Evolutionary conservation across 2,113 vertebrate species (phyloP).

Genomic region (Nycticebus coucang): DNA sequence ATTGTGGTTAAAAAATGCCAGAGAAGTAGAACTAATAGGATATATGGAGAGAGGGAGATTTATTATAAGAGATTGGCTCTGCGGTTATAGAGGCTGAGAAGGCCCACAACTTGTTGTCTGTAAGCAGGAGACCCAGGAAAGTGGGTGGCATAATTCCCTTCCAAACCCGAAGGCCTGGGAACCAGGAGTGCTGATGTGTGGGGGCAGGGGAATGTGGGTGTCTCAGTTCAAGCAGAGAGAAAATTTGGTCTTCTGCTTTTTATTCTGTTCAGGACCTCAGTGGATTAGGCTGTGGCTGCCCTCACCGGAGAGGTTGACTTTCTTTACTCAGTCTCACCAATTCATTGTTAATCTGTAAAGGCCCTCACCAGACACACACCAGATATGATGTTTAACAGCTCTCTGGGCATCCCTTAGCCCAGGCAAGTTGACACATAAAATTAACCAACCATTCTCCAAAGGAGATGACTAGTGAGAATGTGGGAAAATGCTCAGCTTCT

Average conservation of each 20-base stretch:
- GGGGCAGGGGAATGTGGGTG: no score
- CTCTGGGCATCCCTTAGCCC: background rate
- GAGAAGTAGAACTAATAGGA: background rate
- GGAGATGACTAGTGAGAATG: background rate
- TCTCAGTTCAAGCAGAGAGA: background rate
- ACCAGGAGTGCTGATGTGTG: background rate
- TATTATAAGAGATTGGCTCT: background rate
- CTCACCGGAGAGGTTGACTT: background rate
- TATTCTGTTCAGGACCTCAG: background rate
- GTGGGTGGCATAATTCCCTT: background rate
- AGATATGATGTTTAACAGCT: background rate
- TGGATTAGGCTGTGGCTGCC: background rate
- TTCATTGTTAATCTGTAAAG: background rate
- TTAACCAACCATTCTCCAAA: background rate
- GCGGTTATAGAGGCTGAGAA: background rate
- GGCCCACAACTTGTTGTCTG: background rate
- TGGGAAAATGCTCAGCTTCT: background rate
- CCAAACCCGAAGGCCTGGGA: background rate
- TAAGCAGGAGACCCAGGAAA: background rate
- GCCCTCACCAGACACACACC: background rate
- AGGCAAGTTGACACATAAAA: background rate
- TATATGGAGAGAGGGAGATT: background rate
- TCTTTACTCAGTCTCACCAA: background rate
- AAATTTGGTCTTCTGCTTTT: background rate
- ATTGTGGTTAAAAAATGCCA: no score